Conservation (phyloP, 2,888 invertebrate genomes). For the Mesorhabditis belari region DNA sequence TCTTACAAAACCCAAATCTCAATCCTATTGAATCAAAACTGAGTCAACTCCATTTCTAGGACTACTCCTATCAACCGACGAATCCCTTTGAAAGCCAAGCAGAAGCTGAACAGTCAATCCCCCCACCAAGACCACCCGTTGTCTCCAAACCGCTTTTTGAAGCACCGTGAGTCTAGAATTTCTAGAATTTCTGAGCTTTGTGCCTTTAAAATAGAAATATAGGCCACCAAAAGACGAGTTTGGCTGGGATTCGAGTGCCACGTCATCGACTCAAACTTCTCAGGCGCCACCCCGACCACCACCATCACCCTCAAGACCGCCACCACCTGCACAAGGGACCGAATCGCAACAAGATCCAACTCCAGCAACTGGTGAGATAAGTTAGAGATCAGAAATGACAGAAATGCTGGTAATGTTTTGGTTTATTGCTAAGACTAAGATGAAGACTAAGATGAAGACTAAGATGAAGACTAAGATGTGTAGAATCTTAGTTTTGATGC, state of each 20-base stretch:
- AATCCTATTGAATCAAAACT: too few relatives aligned
- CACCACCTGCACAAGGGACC: constrained; percentile 14
- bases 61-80: too few relatives aligned
- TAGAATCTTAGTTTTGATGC: not conserved
- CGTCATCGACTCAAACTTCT: not conserved
- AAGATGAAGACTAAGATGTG: too few relatives aligned
- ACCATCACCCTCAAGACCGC: constrained; percentile 21
- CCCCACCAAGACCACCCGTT: not conserved
- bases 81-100: too few relatives aligned
- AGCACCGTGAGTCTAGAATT: not conserved
- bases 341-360: not conserved
- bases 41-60: too few relatives aligned
- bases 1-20: too few relatives aligned
- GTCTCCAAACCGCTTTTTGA: not conserved
- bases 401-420: too few relatives aligned
- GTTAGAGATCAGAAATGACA: too few relatives aligned
- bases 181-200: not conserved
- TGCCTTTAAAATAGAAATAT: not conserved
- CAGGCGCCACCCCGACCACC: constrained; percentile 12
- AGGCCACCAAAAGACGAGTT: not conserved
- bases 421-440: too few relatives aligned
- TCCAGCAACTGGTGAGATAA: not conserved
- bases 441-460: too few relatives aligned
- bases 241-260: not conserved
- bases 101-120: not conserved